A percentile compares a stretch with the other conserved stretches of the same genome.
phyloP scores from a whole-genome alignment of 2,113 vertebrate genomes.

The Ailuropoda melanoleuca region DNA sequence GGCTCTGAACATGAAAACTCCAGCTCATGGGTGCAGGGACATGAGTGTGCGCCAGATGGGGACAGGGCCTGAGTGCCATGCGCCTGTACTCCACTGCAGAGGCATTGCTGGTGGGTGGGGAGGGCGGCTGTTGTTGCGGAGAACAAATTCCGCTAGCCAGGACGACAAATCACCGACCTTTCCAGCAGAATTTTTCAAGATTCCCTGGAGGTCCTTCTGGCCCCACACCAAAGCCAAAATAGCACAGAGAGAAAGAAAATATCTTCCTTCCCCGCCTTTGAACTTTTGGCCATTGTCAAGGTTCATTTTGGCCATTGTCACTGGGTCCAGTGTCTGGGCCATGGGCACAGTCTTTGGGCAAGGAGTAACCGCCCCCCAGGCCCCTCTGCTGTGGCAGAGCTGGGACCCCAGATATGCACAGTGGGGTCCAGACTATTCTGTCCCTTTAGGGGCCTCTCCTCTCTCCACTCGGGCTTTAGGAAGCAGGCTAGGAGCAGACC shows the following conservation, averaged over 20 bases:
- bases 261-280: background rate
- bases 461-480: background rate
- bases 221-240: background rate
- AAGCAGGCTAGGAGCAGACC: background rate
- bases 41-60: background rate
- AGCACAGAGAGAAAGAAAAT: background rate
- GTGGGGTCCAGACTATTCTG: background rate
- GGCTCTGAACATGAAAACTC: background rate
- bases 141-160: background rate
- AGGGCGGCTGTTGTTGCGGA: background rate
- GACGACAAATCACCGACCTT: background rate
- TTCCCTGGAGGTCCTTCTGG: background rate
- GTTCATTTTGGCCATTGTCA: background rate
- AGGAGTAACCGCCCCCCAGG: background rate
- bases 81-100: fast-evolving
- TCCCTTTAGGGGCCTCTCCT: background rate
- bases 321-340: background rate
- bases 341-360: background rate
- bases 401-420: too few relatives aligned
- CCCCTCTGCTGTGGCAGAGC: background rate
- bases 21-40: background rate
- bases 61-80: fast-evolving
- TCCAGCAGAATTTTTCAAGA: background rate
- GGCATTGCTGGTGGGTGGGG: too few relatives aligned
- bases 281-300: background rate